phyloP scores from a whole-genome alignment of 2,113 vertebrate genomes.

The Chionomys nivalis region DNA sequence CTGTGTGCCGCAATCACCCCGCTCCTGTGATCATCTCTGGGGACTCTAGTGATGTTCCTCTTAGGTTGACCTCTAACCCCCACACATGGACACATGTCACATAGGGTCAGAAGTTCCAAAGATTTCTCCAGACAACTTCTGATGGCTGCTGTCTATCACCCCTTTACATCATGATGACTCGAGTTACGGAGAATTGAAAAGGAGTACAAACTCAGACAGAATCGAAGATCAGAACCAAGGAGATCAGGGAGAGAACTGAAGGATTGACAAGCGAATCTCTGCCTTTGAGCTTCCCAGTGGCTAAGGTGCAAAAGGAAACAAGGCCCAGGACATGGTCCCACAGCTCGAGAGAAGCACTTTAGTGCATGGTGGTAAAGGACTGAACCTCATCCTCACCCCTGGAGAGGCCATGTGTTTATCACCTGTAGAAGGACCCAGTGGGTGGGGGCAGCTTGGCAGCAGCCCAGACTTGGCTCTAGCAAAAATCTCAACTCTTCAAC shows the following conservation, averaged over 20 bases:
- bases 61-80: background rate
- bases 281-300: background rate
- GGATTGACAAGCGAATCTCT: background rate
- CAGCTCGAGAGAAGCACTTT: background rate
- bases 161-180: rapidly evolving
- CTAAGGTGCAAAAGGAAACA: background rate
- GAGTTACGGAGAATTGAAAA: background rate
- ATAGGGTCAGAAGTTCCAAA: background rate
- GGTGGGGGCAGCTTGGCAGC: background rate
- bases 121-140: background rate
- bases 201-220: background rate
- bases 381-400: background rate
- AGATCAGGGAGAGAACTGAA: background rate
- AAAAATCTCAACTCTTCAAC: background rate
- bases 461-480: too few relatives aligned
- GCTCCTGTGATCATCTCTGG: background rate
- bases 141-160: too few relatives aligned
- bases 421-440: background rate
- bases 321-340: background rate
- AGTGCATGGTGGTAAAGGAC: rapidly evolving
- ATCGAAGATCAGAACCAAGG: background rate
- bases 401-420: background rate
- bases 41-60: background rate
- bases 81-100: background rate
- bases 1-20: background rate